Base-by-base conservation (phyloP, 2,888 invertebrate species). In the Agelastica alni region DNA sequence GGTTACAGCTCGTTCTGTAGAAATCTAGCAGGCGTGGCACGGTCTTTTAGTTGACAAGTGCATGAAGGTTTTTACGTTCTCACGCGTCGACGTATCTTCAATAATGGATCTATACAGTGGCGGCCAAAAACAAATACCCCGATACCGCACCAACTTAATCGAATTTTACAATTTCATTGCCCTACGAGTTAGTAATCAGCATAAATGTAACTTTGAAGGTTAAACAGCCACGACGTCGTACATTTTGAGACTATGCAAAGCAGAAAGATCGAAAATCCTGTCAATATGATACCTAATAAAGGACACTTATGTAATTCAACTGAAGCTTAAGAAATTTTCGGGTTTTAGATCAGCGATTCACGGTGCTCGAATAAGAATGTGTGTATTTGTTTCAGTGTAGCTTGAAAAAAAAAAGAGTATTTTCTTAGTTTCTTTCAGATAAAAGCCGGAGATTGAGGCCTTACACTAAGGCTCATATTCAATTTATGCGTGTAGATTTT, bases 41-140 rank as follows among this genome's bases (percentile, higher is more conserved):
- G 55, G 53, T 60, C 46, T 60, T 39, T 58, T 45, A 45, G 51
- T 56, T 60, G 62, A 62, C 62, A 62, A 62, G 62, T 62, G 62
- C 58, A 60, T 44, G 59, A 58, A 60, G 58, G 60, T 56, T 60
- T 51, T 54, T 56, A 44, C 60, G 62, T 62, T 62, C 62, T 60
- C 62, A 62, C 62, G 62, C 58, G 58, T 47, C 53, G 56, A 45
- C 51, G 47, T 59, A 47, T 47, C 36, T 53, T 39, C 49, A 42
- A 48, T 48, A 31, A 30, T 37, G 18, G 3, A 16, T 13, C 12
- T 31, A 22, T 17, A n/a, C 48, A 48, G 48, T 48, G 48, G 31
- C 48, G 39, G 30, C 17, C 31, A 16, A 9, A 36, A 13, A 10
- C 22, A 20, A 36, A 13, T 4, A 1, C 0, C 1, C 5, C 10